phyloP scores from a whole-genome alignment of 1,140 invertebrate species.

The Sarcophaga bullata region DNA sequence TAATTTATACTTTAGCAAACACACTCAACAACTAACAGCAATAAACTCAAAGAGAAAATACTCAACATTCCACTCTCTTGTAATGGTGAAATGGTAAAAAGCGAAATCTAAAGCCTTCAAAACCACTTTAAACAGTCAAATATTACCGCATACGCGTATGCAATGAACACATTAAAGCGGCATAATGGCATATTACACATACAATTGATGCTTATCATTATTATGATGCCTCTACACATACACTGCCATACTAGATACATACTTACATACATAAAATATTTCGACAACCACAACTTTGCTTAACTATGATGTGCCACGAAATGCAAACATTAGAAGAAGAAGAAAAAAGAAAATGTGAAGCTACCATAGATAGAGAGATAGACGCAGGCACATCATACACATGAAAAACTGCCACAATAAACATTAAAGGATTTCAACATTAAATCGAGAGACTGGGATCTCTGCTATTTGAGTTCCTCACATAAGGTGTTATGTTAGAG shows the following conservation, averaged over 20 bases:
- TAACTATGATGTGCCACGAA: too few species aligned
- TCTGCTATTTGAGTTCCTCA: too few species aligned
- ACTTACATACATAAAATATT: background rate
- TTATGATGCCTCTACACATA: background rate
- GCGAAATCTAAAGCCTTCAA: background rate
- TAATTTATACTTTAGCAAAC: conserved; percentile 2
- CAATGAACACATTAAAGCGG: background rate
- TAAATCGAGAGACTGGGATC: background rate
- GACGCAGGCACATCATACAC: too few species aligned
- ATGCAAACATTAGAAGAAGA: too few species aligned
- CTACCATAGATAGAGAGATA: too few species aligned
- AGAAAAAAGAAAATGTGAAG: too few species aligned
- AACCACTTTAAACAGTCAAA: background rate
- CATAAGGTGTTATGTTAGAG: background rate
- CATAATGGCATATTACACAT: background rate
- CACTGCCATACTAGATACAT: background rate
- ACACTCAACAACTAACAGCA: conserved; percentile 2
- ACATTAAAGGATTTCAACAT: conserved; percentile 8
- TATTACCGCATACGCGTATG: conserved; percentile 19
- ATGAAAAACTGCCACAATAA: background rate
- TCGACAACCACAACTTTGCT: too few species aligned
- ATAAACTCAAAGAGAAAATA: background rate
- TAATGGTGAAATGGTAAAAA: background rate
- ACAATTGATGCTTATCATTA: conserved; percentile 22
- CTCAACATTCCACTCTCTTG: background rate